phyloP scores from a whole-genome alignment of 1,140 invertebrate species.

The Centruroides vittatus region DNA sequence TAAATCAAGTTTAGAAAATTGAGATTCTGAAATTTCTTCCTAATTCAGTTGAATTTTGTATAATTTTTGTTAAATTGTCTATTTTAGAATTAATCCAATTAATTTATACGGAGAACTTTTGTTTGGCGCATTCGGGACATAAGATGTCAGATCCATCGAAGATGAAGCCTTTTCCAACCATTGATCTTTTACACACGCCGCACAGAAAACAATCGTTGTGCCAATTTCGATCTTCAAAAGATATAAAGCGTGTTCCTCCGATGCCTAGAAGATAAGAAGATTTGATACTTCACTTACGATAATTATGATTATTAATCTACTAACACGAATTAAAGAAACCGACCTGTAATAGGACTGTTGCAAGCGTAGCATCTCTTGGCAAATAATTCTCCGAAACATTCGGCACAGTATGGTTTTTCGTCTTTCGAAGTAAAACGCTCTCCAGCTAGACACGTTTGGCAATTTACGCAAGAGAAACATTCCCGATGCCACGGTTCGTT shows the following conservation, averaged over 20 bases:
- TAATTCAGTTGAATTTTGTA: no score
- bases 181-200: conserved; percentile 77
- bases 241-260: no score
- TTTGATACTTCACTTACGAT: conserved; percentile 74
- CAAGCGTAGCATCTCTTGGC: conserved; percentile 97
- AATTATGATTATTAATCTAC: no score
- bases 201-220: conserved; percentile 34
- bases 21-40: no score
- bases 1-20: no score
- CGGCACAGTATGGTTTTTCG: conserved; percentile 97
- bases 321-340: conserved; percentile 16
- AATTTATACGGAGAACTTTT: conserved; percentile 43
- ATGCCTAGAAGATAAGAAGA: conserved; percentile 80
- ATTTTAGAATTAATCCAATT: no score
- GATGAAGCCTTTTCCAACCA: conserved; percentile 97
- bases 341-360: conserved; percentile 94
- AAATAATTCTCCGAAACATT: conserved; percentile 96
- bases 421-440: conserved; percentile 96
- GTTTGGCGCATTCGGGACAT: conserved; percentile 96
- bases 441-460: conserved; percentile 84
- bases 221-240: no score
- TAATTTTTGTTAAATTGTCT: no score
- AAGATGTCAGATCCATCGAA: conserved; percentile 93
- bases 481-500: conserved; percentile 30
- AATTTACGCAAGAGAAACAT: conserved; percentile 90